A percentile compares a stretch with the other conserved stretches of the same genome.
Evolutionary conservation across 2,113 vertebrate species (phyloP).

Genomic region (Gymnarchus niloticus): DNA sequence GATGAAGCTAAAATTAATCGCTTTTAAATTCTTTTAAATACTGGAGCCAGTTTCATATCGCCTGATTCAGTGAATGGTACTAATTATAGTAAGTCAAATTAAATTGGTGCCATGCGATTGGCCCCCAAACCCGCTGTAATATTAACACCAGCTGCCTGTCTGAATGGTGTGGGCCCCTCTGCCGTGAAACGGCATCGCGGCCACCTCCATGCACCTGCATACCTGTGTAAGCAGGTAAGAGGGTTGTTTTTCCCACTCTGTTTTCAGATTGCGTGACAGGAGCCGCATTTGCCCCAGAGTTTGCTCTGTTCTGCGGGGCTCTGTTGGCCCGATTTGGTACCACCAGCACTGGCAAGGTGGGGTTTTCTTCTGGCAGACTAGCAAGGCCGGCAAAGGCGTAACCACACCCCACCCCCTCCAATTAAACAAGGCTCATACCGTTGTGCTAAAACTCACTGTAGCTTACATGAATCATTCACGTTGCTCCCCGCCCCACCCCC

Average conservation of each 20-base stretch:
- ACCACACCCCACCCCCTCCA: neutral
- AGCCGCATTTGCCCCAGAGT: neutral
- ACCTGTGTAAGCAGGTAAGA: neutral
- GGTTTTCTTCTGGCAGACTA: neutral
- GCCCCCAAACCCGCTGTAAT: slow-evolving; percentile 39
- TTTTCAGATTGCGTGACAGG: neutral
- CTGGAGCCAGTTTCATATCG: slow-evolving; percentile 56
- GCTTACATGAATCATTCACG: neutral
- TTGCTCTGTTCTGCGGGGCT: neutral
- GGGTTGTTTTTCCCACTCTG: neutral
- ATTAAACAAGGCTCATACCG: neutral
- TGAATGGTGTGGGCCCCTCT: slow-evolving; percentile 37
- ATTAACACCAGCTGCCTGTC: slow-evolving; percentile 60
- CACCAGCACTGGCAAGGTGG: neutral
- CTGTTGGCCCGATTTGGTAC: neutral
- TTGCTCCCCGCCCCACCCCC: neutral
- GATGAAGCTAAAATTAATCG: slow-evolving; percentile 38
- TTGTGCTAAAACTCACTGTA: neutral
- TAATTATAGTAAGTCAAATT: slow-evolving; percentile 57
- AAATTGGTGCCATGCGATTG: slow-evolving; percentile 51
- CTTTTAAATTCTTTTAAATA: slow-evolving; percentile 28
- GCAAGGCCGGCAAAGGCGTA: neutral
- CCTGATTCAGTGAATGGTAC: slow-evolving; percentile 62
- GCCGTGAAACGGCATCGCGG: neutral
- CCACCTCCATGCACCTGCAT: neutral